These are phyloP conservation scores for Melipona quadrifasciata DNA, from an alignment of 1,140 invertebrate species.

Conservation along the genomic window DNA sequence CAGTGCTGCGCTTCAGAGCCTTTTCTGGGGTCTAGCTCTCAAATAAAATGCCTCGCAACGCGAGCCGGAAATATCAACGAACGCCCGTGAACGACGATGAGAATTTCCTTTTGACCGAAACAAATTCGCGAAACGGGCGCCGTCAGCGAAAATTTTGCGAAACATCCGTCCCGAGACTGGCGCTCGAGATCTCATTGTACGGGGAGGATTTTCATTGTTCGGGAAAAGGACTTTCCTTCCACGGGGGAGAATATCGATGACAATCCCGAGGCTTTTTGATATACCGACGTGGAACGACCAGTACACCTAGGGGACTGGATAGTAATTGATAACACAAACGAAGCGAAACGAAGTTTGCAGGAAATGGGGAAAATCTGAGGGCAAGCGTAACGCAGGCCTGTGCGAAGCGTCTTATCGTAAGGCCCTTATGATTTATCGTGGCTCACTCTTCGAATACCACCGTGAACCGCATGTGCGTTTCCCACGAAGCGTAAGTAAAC, in stretches of 20 bases:
- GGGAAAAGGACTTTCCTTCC: no score
- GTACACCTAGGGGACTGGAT: background rate
- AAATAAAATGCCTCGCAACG: slow-evolving; percentile 14
- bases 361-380: background rate
- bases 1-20: background rate
- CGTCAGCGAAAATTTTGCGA: no score
- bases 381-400: background rate
- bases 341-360: background rate
- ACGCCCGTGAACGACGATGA: background rate
- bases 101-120: background rate
- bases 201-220: no score
- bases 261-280: no score
- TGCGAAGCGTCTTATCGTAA: slow-evolving; percentile 23
- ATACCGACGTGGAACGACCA: no score
- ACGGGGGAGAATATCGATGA: no score
- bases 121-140: no score
- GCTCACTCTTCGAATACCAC: background rate
- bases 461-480: background rate
- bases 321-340: background rate
- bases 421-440: slow-evolving; percentile 9
- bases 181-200: no score
- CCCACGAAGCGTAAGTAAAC: background rate
- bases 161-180: no score
- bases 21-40: background rate
- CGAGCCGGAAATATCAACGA: slow-evolving; percentile 9